These are phyloP conservation scores for Aurelia aurita DNA, from an alignment of 30 jellyfish, hydroid and myxozoan species.

Conservation along the genomic window DNA sequence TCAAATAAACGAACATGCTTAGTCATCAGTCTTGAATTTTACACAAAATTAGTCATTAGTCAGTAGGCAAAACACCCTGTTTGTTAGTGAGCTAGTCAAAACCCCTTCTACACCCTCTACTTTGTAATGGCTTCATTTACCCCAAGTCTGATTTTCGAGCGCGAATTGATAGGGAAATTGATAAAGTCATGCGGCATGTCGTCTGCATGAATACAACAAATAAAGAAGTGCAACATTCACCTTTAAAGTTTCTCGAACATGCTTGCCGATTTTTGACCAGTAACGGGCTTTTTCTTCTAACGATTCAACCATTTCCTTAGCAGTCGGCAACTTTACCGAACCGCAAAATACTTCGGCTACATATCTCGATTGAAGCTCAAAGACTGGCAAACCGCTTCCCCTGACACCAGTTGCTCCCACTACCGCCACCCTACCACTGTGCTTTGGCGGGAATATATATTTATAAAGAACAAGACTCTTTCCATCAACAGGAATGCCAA, in stretches of 20 bases:
- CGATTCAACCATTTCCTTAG: conserved; percentile 47
- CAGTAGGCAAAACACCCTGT: too few species aligned
- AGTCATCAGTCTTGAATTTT: too few species aligned
- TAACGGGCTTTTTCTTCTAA: conserved; percentile 5
- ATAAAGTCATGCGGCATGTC: too few species aligned
- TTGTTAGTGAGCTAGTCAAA: too few species aligned
- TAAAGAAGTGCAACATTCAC: background rate
- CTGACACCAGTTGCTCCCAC: conserved; percentile 69
- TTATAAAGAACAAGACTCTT: conserved; percentile 75
- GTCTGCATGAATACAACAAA: too few species aligned
- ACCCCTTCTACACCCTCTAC: too few species aligned
- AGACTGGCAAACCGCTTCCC: conserved; percentile 68
- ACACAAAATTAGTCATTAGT: too few species aligned
- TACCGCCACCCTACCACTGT: conserved; percentile 65
- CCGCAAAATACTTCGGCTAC: conserved; percentile 82
- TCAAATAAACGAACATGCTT: too few species aligned
- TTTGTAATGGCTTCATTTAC: too few species aligned
- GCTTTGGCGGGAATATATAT: conserved; percentile 62
- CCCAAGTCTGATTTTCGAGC: too few species aligned
- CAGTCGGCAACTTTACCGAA: conserved; percentile 61
- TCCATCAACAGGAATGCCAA: conserved; percentile 36
- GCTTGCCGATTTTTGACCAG: conserved; percentile 15
- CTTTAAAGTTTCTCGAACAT: conserved; percentile 30
- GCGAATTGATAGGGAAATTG: too few species aligned
- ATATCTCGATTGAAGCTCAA: conserved; percentile 92